A percentile compares a stretch with the other conserved stretches of the same genome.
Evolutionary conservation across 2,888 invertebrate genomes (phyloP).

Genomic region (Temnothorax unifasciatus): DNA sequence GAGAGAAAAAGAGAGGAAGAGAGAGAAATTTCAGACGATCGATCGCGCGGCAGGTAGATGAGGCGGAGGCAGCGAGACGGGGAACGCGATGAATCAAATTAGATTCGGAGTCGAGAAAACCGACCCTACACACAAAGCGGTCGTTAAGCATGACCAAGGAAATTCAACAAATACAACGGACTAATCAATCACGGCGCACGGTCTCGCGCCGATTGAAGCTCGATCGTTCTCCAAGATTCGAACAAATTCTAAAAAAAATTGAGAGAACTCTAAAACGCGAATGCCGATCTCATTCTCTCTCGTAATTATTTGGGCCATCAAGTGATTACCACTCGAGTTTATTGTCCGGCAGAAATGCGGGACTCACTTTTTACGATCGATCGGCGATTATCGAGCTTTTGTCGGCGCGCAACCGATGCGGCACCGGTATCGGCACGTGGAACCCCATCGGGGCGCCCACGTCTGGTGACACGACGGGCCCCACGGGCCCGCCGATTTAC

Average conservation of each 20-base stretch:
- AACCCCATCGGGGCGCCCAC: constrained; percentile 18
- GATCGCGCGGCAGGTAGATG: constrained; percentile 35
- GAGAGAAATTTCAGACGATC: constrained; percentile 24
- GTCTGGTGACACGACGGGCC: constrained; percentile 11
- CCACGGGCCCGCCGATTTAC: constrained; percentile 47
- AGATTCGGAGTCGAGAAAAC: constrained; percentile 54
- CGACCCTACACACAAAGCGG: constrained; percentile 46
- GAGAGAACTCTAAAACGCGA: neutral
- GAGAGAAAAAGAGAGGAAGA: neutral
- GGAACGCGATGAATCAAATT: constrained; percentile 52
- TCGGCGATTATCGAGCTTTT: neutral
- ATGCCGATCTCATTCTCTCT: neutral
- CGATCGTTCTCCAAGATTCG: constrained; percentile 40
- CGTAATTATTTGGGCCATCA: neutral
- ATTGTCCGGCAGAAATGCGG: neutral
- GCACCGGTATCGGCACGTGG: constrained; percentile 50
- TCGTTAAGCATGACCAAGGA: constrained; percentile 66
- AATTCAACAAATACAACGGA: constrained; percentile 64
- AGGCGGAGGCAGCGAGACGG: constrained; percentile 22
- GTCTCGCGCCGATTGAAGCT: constrained; percentile 34
- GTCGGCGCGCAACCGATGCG: constrained; percentile 53
- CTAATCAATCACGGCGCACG: constrained; percentile 63
- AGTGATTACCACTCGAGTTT: neutral
- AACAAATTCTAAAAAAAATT: neutral
- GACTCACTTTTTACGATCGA: neutral